phyloP scores from a whole-genome alignment of 2,113 vertebrate species.

The Prolemur simus region DNA sequence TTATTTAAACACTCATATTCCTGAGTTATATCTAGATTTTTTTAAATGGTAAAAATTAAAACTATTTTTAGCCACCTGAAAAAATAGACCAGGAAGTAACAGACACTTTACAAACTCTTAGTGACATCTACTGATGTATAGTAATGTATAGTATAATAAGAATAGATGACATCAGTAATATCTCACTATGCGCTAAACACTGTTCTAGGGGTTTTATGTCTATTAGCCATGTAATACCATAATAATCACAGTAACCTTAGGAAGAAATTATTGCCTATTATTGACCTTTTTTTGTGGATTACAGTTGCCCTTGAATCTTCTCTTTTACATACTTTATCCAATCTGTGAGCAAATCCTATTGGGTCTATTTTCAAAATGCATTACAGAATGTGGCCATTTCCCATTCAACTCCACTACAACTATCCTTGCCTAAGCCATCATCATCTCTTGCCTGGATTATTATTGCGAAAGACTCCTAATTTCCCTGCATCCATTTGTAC shows the following conservation, averaged over 20 bases:
- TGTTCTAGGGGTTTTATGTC: background rate
- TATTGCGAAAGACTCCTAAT: background rate
- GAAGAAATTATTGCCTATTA: background rate
- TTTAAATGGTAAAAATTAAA: constrained; percentile 56
- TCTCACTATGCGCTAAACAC: background rate
- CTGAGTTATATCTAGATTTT: constrained; percentile 40
- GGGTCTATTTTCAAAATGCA: background rate
- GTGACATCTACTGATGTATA: background rate
- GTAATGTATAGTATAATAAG: background rate
- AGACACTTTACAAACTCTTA: background rate
- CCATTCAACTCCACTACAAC: background rate
- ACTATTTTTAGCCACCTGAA: constrained; percentile 50
- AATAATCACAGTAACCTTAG: background rate
- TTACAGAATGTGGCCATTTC: background rate
- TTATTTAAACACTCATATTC: constrained; percentile 74
- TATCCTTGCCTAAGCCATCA: background rate
- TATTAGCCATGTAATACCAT: background rate
- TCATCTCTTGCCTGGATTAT: background rate
- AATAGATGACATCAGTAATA: background rate
- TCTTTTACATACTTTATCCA: background rate
- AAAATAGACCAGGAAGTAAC: background rate
- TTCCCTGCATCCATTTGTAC: background rate
- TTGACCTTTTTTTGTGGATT: background rate
- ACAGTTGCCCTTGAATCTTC: background rate
- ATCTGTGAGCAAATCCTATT: background rate